Base-by-base conservation (phyloP, 2,888 invertebrate genomes). In the Belgica antarctica region DNA sequence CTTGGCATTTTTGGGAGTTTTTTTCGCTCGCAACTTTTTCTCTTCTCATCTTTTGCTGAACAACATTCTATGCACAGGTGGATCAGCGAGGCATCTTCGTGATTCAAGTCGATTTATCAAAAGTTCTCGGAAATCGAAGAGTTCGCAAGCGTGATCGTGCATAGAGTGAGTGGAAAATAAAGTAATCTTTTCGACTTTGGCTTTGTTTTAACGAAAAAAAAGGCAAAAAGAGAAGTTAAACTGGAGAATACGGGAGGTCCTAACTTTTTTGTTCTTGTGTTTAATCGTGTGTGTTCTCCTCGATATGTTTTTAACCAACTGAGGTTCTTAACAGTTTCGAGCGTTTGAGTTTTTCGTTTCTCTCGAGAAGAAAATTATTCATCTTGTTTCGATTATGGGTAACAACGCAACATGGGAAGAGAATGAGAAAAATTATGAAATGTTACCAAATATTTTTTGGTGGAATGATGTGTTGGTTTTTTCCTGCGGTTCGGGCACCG, bases 201-300 rank as follows among this genome's bases (percentile, higher is more conserved):
- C 65, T 34, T 65, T 65, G 65, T 65, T 65, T 65, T 65, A 65
- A 22, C 41, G 46, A 65, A 65, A 65, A 65, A 34, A 36, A 65
- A 36, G 46, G 24, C 34, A 62, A 24, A 19, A 62, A 62, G 19
- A 63, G 41, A 36, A 63, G 41, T 22, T 63, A 63, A 41, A 46
- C 7, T 46, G 27, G 22, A 59, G 25, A 17, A 27, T 28, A 27
- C 65, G 65, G 65, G 65, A 65, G 65, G 65, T 65, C 65, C 46
- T 46, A 65, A 65, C 65, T 65, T 41, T 41, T n/a, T n/a, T n/a
- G n/a, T n/a, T n/a, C n/a, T n/a, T n/a, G n/a, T 65, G 65, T 65
- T 65, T 19, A 65, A 65, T 65, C 65, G 65, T 65, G 65, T 65
- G 65, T 65, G 65, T 65, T 65, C 65, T 65, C 19, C 46, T 24